phyloP scores from a whole-genome alignment of 2,888 invertebrate species.

The Sarcophaga subvicina region DNA sequence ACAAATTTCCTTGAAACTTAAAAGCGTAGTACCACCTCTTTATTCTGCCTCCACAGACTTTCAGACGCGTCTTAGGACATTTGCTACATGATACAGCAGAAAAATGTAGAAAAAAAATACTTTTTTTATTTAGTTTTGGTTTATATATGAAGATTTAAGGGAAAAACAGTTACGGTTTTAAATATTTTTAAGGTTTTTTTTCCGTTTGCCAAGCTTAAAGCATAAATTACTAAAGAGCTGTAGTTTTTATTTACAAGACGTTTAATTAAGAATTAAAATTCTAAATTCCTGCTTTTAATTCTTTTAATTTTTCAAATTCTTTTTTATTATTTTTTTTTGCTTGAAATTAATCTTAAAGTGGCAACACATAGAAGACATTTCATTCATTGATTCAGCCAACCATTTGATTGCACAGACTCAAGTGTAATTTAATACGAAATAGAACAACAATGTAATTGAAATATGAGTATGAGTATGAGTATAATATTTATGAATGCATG shows the following conservation, averaged over 20 bases:
- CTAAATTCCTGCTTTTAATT: no score
- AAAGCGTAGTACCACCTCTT: constrained; percentile 44
- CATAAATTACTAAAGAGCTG: no score
- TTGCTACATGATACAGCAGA: constrained; percentile 14
- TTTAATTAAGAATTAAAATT: no score
- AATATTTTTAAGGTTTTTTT: no score
- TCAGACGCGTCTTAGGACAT: constrained; percentile 67
- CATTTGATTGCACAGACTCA: constrained; percentile 24
- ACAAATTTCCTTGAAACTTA: constrained; percentile 14
- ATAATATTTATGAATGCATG: neutral
- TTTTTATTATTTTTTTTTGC: neutral
- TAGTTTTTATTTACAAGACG: no score
- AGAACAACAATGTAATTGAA: constrained; percentile 52
- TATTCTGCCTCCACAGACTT: constrained; percentile 54
- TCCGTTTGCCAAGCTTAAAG: no score
- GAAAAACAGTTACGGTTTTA: no score
- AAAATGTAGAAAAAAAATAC: neutral
- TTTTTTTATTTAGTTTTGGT: no score
- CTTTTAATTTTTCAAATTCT: no score
- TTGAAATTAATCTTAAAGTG: constrained; percentile 73
- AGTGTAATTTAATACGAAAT: constrained; percentile 50
- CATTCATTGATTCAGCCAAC: neutral
- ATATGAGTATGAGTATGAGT: constrained; percentile 38
- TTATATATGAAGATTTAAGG: no score
- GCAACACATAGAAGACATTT: constrained; percentile 71